A percentile compares a stretch with the other conserved stretches of the same genome.
These are phyloP conservation scores for Brienomyrus brachyistius DNA, from an alignment of 2,113 vertebrate species.

Conservation along the genomic window DNA sequence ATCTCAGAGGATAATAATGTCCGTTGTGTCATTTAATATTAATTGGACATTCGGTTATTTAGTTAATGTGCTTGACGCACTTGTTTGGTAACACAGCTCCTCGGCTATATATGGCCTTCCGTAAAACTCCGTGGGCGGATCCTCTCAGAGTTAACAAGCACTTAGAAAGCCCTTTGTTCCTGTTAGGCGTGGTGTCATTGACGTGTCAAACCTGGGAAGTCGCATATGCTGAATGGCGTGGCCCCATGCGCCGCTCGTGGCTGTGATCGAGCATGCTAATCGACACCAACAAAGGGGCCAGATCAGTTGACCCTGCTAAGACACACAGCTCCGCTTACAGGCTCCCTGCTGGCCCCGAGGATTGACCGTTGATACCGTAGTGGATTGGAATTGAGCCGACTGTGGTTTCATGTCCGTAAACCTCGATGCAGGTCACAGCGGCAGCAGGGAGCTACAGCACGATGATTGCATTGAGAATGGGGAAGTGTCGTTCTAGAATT, in stretches of 20 bases:
- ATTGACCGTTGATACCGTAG: background rate
- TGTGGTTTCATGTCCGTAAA: background rate
- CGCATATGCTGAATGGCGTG: background rate
- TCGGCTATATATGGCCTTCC: background rate
- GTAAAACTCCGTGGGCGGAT: background rate
- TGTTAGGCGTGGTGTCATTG: background rate
- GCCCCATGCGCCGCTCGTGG: background rate
- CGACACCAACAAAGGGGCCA: background rate
- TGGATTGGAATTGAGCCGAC: background rate
- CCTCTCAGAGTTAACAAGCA: background rate
- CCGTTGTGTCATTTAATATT: background rate
- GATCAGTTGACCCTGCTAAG: slow-evolving; percentile 6
- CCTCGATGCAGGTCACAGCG: background rate
- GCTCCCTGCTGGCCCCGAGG: background rate
- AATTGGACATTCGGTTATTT: background rate
- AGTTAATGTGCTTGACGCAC: background rate
- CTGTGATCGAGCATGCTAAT: background rate
- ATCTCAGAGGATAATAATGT: background rate
- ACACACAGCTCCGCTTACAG: background rate
- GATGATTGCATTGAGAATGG: background rate
- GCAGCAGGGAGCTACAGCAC: background rate
- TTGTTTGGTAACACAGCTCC: background rate
- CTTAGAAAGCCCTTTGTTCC: background rate
- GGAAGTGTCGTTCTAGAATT: background rate
- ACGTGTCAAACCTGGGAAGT: background rate